Evolutionary conservation across 23 tunicate genomes (phyloP).

Genomic region (Halocynthia aurantium): DNA sequence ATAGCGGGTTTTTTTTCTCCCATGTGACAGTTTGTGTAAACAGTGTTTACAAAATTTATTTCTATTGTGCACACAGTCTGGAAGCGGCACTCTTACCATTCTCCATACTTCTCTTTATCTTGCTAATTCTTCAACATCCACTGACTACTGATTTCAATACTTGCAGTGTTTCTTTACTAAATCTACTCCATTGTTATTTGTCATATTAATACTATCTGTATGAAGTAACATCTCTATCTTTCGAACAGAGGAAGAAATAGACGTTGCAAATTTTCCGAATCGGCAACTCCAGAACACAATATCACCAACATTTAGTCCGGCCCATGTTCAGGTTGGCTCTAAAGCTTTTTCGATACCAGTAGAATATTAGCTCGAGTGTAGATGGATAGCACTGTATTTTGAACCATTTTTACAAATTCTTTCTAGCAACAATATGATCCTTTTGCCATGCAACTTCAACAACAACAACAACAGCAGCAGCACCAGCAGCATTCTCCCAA

Average conservation of each 20-base stretch:
- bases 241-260: conserved; percentile 56
- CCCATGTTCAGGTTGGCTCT: too few relatives aligned
- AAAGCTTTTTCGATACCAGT: too few relatives aligned
- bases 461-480: not conserved
- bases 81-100: too few relatives aligned
- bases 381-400: not conserved
- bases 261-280: conserved; percentile 63
- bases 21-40: too few relatives aligned
- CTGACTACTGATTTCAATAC: too few relatives aligned
- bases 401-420: not conserved
- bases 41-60: too few relatives aligned
- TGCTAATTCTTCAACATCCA: too few relatives aligned
- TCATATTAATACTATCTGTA: not conserved
- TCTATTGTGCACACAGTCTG: too few relatives aligned
- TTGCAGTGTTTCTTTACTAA: not conserved
- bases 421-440: not conserved
- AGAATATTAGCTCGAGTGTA: not conserved
- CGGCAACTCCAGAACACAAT: conserved; percentile 17
- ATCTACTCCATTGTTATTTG: conserved; percentile 1
- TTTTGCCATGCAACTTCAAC: not conserved
- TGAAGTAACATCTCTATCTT: not conserved
- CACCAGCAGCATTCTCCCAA: not conserved
- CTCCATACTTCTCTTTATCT: too few relatives aligned
- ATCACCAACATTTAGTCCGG: too few relatives aligned
- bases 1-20: too few relatives aligned